These are phyloP conservation scores for Lota lota DNA, from an alignment of 2,113 vertebrate genomes.

Conservation along the genomic window DNA sequence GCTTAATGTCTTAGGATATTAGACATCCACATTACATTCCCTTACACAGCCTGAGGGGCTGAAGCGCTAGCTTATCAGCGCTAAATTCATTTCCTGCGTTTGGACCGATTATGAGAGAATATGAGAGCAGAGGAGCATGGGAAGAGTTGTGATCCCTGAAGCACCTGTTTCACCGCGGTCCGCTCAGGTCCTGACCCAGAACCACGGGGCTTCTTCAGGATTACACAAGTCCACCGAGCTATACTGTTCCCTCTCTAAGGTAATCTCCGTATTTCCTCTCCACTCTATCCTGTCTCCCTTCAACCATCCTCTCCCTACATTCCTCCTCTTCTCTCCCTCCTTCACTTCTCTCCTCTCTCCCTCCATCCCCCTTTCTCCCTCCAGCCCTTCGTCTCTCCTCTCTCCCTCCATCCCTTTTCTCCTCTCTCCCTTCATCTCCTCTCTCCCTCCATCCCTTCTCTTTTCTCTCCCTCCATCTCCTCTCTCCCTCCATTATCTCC, in stretches of 20 bases:
- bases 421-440: neutral
- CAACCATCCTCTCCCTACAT: slow-evolving; percentile 24
- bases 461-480: no score
- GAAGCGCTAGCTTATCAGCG: slow-evolving; percentile 39
- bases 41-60: slow-evolving; percentile 35
- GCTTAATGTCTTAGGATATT: slow-evolving; percentile 7
- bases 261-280: slow-evolving; percentile 22
- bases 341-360: slow-evolving; percentile 29
- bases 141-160: slow-evolving; percentile 42
- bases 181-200: slow-evolving; percentile 14
- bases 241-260: slow-evolving; percentile 41
- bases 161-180: slow-evolving; percentile 46
- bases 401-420: slow-evolving; percentile 13
- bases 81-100: slow-evolving; percentile 59
- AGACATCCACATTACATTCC: slow-evolving; percentile 38
- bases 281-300: slow-evolving; percentile 8
- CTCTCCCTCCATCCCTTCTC: slow-evolving; percentile 16
- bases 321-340: slow-evolving; percentile 25
- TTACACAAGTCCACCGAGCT: slow-evolving; percentile 6
- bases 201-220: slow-evolving; percentile 43
- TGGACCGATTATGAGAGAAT: slow-evolving; percentile 25
- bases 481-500: no score
- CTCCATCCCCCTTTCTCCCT: slow-evolving; percentile 9
- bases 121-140: slow-evolving; percentile 33
- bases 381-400: slow-evolving; percentile 7